These are phyloP conservation scores for Brachystomella parvula DNA, from an alignment of 1,140 invertebrate species.

Conservation along the genomic window DNA sequence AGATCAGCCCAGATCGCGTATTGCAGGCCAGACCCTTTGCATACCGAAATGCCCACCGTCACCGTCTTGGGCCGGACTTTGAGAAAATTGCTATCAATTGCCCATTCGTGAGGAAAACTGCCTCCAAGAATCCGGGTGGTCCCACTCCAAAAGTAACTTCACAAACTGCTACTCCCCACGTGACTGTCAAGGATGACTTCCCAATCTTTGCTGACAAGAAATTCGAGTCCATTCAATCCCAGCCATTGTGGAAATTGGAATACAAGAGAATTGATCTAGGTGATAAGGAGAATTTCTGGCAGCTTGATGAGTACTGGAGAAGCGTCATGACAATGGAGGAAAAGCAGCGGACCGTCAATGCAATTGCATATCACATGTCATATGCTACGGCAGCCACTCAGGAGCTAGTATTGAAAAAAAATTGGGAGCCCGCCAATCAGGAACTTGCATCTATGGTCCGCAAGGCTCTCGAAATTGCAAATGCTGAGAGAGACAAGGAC, in stretches of 20 bases:
- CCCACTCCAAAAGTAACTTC: slow-evolving; percentile 37
- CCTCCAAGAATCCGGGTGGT: too few species aligned
- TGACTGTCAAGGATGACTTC: background rate
- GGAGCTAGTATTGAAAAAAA: background rate
- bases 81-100: slow-evolving; percentile 58
- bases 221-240: too few species aligned
- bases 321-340: slow-evolving; percentile 63
- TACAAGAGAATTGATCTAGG: slow-evolving; percentile 62
- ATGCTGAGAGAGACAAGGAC: background rate
- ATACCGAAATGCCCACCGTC: slow-evolving; percentile 87
- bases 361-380: background rate
- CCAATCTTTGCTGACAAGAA: background rate
- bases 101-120: slow-evolving; percentile 45
- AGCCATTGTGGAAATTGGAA: too few species aligned
- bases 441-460: background rate
- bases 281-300: slow-evolving; percentile 82
- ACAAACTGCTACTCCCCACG: slow-evolving; percentile 52
- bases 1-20: slow-evolving; percentile 51
- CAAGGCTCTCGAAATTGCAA: background rate
- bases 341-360: background rate
- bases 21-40: slow-evolving; percentile 77
- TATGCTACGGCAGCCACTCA: background rate
- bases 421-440: background rate
- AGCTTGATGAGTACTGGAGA: slow-evolving; percentile 72
- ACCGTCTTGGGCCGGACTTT: slow-evolving; percentile 76